Evolutionary conservation across 1,140 invertebrate genomes (phyloP).

Genomic region (Brachionus rubens): DNA sequence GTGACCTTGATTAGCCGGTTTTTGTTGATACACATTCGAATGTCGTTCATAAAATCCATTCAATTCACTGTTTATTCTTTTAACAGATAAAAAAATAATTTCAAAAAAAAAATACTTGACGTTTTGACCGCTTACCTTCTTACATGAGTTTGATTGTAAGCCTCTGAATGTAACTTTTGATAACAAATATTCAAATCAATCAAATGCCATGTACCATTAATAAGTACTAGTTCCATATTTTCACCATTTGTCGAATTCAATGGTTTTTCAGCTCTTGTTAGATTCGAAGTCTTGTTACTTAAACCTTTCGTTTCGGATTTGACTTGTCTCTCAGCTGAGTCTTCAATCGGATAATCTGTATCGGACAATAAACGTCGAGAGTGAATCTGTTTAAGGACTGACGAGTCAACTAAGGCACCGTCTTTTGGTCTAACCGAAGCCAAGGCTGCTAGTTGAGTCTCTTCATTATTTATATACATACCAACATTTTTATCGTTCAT

Average conservation of each 20-base stretch:
- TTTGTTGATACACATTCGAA: constrained; percentile 3
- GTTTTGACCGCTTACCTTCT: no score
- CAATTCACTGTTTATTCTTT: constrained; percentile 28
- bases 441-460: not conserved
- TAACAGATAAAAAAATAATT: no score
- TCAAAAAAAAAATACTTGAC: no score
- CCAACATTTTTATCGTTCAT: constrained; percentile 1
- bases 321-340: not conserved
- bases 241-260: not conserved
- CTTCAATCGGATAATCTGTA: not conserved
- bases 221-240: constrained; percentile 36
- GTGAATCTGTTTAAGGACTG: not conserved
- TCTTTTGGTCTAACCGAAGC: constrained; percentile 1
- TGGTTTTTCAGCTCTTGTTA: not conserved
- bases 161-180: not conserved
- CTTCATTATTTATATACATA: not conserved
- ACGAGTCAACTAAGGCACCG: constrained; percentile 29
- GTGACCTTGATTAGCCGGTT: not conserved
- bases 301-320: not conserved
- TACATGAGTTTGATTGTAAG: constrained; percentile 16
- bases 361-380: constrained; percentile 9
- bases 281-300: not conserved
- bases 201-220: constrained; percentile 45
- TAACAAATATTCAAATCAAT: constrained; percentile 44
- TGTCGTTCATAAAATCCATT: constrained; percentile 15